Evolutionary conservation across 2,797 vertebrate species (phyloP), one percentile per base, ranked within the genome.

Genomic region (Macropodus opercularis): DNA sequence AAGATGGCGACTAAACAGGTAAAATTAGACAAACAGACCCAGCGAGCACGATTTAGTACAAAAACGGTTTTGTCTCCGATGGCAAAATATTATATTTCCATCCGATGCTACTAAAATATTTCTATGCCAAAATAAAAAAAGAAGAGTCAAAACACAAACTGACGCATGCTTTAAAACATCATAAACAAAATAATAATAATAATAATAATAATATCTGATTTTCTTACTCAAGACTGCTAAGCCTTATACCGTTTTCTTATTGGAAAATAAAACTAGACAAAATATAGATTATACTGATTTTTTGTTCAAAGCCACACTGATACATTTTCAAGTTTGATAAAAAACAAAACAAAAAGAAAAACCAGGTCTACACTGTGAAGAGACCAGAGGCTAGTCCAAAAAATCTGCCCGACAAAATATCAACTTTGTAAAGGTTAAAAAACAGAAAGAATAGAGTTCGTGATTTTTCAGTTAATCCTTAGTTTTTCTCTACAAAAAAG

Each of bases 201-300:
- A 75, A 85, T 63, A 86, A 84, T 66, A 79, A 63, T 61, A 69
- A 79, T 75, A 84, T 86, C 73, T 72, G 84, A 85, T 82, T 79
- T 62, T 65, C 66, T 76, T 88, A 92, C 92, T 95, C 94, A 94
- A 95, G 95, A 95, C 95, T 95, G 95, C 95, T 94, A 95, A 94
- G 94, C 93, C 92, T 84, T 77, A 72, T 65, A 89, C 79, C 71
- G 72, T 79, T 92, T 91, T 81, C 75, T 86, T 92, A 92, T 90
- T 88, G 86, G 86, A 90, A 95, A 92, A 87, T 80, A 94, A 93
- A 94, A 93, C 92, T 91, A 90, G 82, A 90, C 84, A 89, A 90
- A 90, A 89, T 87, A 88, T 87, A 90, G 87, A 79, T 85, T 89
- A 90, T 89, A 84, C 79, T 86, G 84, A 82, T 90, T 88, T 63